phyloP scores from a whole-genome alignment of 2,113 vertebrate species.

The Toxotes chatareus region DNA sequence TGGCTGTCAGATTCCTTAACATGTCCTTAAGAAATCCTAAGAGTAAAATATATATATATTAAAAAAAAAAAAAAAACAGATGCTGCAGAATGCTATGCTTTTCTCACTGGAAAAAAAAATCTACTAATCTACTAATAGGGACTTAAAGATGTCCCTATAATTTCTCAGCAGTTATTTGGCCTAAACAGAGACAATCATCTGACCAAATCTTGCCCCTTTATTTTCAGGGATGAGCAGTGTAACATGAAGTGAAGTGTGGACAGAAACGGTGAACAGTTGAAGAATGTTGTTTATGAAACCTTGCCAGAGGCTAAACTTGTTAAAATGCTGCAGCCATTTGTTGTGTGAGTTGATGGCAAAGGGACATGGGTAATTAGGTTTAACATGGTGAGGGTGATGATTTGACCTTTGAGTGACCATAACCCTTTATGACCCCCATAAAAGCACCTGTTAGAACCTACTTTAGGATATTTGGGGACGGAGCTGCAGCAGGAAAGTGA shows the following conservation, averaged over 20 bases:
- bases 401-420: constrained; percentile 55
- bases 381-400: constrained; percentile 17
- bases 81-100: background rate
- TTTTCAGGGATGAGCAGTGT: constrained; percentile 41
- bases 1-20: background rate
- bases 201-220: constrained; percentile 14
- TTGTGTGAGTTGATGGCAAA: constrained; percentile 49
- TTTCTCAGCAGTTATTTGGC: constrained; percentile 28
- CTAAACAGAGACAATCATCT: constrained; percentile 16
- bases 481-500: constrained; percentile 11
- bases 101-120: no score
- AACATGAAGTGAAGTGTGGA: constrained; percentile 43
- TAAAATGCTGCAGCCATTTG: constrained; percentile 68
- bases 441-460: constrained; percentile 50
- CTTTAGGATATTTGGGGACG: constrained; percentile 25
- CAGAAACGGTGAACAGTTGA: constrained; percentile 50
- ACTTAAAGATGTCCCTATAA: constrained; percentile 26
- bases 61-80: background rate
- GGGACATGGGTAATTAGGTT: constrained; percentile 62
- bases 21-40: background rate
- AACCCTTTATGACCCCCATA: constrained; percentile 47
- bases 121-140: no score
- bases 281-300: constrained; percentile 59
- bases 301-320: constrained; percentile 68
- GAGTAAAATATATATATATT: background rate